Percentiles rank a stretch among this genome's conserved stretches.
phyloP scores from a whole-genome alignment of 1,140 invertebrate genomes.

The Lordiphosa clarofinis region DNA sequence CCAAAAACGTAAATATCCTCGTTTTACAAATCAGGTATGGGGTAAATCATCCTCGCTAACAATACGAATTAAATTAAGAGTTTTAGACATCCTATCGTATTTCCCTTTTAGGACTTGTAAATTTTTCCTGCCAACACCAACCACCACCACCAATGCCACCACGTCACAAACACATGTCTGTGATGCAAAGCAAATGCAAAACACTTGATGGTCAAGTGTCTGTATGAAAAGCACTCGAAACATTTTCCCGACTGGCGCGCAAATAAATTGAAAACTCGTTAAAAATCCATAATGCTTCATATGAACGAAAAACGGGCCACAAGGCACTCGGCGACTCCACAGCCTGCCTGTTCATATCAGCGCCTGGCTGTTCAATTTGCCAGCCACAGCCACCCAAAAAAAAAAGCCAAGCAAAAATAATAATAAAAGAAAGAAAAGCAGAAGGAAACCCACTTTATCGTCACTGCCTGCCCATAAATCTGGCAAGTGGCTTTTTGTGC shows the following conservation, averaged over 20 bases:
- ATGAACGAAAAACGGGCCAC: constrained; percentile 21
- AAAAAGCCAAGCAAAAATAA: neutral
- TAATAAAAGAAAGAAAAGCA: neutral
- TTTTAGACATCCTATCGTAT: no score
- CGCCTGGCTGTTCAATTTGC: constrained; percentile 35
- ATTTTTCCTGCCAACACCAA: neutral
- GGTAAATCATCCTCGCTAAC: no score
- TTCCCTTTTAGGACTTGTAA: no score
- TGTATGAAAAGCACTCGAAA: constrained; percentile 77
- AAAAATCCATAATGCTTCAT: constrained; percentile 78
- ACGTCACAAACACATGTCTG: constrained; percentile 11
- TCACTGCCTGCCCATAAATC: constrained; percentile 56
- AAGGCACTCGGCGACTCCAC: constrained; percentile 17
- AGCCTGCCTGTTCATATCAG: constrained; percentile 46
- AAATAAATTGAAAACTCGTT: constrained; percentile 79
- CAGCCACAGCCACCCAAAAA: constrained; percentile 12
- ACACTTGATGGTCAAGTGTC: constrained; percentile 75
- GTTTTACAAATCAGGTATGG: no score
- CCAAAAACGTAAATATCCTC: no score
- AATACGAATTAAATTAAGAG: no score
- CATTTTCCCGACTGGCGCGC: constrained; percentile 63
- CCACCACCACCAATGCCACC: constrained; percentile 8
- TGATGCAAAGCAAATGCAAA: constrained; percentile 23
- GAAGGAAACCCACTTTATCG: constrained; percentile 38
- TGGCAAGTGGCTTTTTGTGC: constrained; percentile 66